Base-by-base conservation (phyloP, 2,888 invertebrate species). In the Myopa testacea region DNA sequence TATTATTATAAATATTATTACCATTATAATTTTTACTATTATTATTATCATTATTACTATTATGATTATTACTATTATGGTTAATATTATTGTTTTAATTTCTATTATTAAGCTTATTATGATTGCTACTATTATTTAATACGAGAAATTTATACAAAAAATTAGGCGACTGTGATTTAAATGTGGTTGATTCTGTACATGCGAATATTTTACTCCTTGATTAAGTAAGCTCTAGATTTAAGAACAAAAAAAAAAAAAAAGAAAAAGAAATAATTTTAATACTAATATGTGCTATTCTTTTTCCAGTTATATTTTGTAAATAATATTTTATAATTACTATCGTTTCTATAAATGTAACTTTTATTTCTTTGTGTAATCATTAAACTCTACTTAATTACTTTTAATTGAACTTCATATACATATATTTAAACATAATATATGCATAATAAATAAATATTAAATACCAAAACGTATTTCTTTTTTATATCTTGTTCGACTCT, bases 141-240 rank as follows among this genome's bases (percentile, higher is more conserved):
- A 5, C 55, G 3, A 62, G 12, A 14, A 70, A 4, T 40, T 10
- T 62, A 72, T 62, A 52, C 62, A 55, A 76, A 69, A 76, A 72
- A 84, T 85, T 85, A 86, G 86, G 86, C 85, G 84, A 84, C 86
- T 87, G 86, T 86, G 87, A 86, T 86, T 85, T 84, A 84, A 84
- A 86, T 85, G 87, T 86, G 86, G 85, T 87, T 87, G 84, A 87
- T 68, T 79, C 74, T 71, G 34, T 71, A 71, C 34, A 71, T 55
- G 68, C 65, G 37, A 78, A 75, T 69, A 71, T 58, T 68, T 75
- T 75, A 67, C 72, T 71, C 60, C 37, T 70, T 67, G 62, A 38
- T 45, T 75, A 60, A 75, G 19, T 74, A 67, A 68, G 26, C 40
- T 19, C 26, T 73, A 73, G 63, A 19, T 62, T 62, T 73, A 73